These are phyloP conservation scores for Clarias macrocephalus DNA, from an alignment of 2,113 vertebrate species.

Conservation along the genomic window DNA sequence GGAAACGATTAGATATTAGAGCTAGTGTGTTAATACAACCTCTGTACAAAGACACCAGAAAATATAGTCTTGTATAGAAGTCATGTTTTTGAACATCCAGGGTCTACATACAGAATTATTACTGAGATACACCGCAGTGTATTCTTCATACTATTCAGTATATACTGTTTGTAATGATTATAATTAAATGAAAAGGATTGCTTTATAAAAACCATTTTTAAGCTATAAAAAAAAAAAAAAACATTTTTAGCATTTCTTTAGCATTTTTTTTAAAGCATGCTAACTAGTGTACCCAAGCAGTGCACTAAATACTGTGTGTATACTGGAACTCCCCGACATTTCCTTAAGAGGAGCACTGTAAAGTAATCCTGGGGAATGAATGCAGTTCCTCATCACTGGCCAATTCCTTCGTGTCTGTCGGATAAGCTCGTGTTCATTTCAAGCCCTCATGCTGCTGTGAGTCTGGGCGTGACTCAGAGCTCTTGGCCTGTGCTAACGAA, in stretches of 20 bases:
- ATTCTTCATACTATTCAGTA: background rate
- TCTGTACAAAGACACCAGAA: background rate
- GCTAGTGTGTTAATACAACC: too few relatives aligned
- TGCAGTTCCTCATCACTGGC: background rate
- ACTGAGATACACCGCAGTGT: background rate
- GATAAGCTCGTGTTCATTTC: conserved; percentile 19
- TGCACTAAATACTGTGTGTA: background rate
- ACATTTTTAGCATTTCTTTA: background rate
- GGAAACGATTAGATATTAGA: too few relatives aligned
- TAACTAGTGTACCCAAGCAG: background rate
- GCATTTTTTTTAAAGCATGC: too few relatives aligned
- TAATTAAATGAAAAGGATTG: background rate
- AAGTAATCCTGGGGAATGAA: background rate
- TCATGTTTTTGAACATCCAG: background rate
- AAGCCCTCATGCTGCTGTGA: conserved; percentile 8
- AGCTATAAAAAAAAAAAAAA: background rate
- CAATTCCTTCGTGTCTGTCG: background rate
- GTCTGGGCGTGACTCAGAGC: conserved; percentile 26
- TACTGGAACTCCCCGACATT: background rate
- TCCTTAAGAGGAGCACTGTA: background rate
- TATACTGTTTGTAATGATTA: background rate
- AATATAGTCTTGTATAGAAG: too few relatives aligned
- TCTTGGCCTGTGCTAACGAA: conserved; percentile 12
- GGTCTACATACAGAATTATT: background rate
- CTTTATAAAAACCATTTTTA: background rate